These are phyloP conservation scores for Drosophila histrio DNA, from an alignment of 2,888 invertebrate genomes.

Conservation along the genomic window DNA sequence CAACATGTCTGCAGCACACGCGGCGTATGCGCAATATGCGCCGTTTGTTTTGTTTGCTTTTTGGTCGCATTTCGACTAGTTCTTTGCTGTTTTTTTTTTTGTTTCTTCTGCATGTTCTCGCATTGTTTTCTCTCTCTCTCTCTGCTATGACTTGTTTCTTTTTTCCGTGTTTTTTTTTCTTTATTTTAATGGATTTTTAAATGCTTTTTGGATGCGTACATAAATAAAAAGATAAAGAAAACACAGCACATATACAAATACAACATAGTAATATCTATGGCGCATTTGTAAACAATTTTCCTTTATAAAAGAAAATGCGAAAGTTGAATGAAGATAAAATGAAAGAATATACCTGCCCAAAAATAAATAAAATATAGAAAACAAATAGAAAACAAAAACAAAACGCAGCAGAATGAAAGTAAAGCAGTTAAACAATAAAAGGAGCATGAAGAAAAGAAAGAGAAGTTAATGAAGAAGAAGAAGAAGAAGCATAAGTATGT, in stretches of 20 bases:
- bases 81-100: constrained; percentile 28
- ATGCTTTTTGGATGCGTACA: constrained; percentile 41
- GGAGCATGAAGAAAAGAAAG: not conserved
- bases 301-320: constrained; percentile 9
- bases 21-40: constrained; percentile 55
- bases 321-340: constrained; percentile 12
- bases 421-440: constrained; percentile 35
- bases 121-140: constrained; percentile 18
- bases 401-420: constrained; percentile 7
- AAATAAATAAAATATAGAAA: constrained; percentile 8
- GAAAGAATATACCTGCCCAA: constrained; percentile 17
- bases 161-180: constrained; percentile 16
- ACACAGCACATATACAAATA: constrained; percentile 26
- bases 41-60: constrained; percentile 8
- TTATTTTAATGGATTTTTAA: constrained; percentile 48
- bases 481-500: constrained; percentile 7
- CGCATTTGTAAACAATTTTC: constrained; percentile 40
- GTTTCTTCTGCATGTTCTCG: constrained; percentile 5
- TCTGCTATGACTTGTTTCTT: constrained; percentile 4
- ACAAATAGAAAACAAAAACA: not conserved
- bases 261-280: constrained; percentile 45
- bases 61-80: constrained; percentile 3
- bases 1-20: constrained; percentile 29
- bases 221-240: constrained; percentile 15
- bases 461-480: not conserved